These are phyloP conservation scores for Tachina grossa DNA, from an alignment of 2,888 invertebrate species.

Conservation along the genomic window DNA sequence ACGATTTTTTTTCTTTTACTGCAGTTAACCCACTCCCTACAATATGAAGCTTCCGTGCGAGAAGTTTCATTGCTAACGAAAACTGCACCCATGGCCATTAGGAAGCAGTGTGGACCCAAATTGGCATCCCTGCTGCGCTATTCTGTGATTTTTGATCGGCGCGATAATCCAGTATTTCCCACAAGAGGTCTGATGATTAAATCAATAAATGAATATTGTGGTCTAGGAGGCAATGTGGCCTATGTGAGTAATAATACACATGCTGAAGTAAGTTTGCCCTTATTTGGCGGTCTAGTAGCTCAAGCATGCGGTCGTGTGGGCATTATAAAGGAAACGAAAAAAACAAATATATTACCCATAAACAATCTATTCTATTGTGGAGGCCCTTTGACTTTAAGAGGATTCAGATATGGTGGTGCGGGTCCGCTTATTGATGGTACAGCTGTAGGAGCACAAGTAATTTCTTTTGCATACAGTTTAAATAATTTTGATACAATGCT, in stretches of 20 bases:
- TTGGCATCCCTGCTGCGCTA: slow-evolving; percentile 94
- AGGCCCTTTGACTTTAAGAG: slow-evolving; percentile 93
- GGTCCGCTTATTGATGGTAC: slow-evolving; percentile 92
- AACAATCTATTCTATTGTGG: slow-evolving; percentile 85
- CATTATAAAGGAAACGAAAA: slow-evolving; percentile 78
- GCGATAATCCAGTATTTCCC: slow-evolving; percentile 93
- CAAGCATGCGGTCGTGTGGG: slow-evolving; percentile 81
- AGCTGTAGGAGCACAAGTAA: slow-evolving; percentile 87
- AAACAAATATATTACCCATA: slow-evolving; percentile 79
- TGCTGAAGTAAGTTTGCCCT: slow-evolving; percentile 87
- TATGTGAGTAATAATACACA: slow-evolving; percentile 92
- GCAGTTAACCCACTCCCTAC: slow-evolving; percentile 91
- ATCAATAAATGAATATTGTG: slow-evolving; percentile 92
- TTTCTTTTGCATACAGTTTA: background rate
- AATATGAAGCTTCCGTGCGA: slow-evolving; percentile 94
- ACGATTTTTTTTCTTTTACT: slow-evolving; percentile 22
- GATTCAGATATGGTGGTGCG: slow-evolving; percentile 93
- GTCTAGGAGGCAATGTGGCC: slow-evolving; percentile 94
- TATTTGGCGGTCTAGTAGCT: slow-evolving; percentile 83
- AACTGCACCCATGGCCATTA: slow-evolving; percentile 90
- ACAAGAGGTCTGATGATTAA: slow-evolving; percentile 88
- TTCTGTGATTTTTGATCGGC: slow-evolving; percentile 89
- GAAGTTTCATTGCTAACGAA: slow-evolving; percentile 90
- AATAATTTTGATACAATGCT: background rate
- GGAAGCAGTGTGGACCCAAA: slow-evolving; percentile 92